Conservation (phyloP, 2,888 invertebrate species). For the Pseudeuparius sepicola region DNA sequence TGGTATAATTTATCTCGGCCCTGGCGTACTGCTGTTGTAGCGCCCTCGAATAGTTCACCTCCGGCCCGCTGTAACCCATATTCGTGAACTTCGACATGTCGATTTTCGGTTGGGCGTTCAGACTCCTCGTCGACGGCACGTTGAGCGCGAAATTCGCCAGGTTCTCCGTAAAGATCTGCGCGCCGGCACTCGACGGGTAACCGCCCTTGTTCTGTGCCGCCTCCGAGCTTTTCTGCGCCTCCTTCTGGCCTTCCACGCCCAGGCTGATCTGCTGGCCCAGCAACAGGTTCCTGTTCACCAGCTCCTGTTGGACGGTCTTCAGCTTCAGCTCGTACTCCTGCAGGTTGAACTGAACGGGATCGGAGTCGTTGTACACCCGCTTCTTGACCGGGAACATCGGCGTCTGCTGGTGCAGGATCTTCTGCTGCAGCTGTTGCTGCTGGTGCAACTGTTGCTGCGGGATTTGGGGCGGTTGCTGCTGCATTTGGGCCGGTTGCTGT, state of each 20-base stretch:
- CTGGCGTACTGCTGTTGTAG: slow-evolving; percentile 25
- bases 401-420: too few species aligned
- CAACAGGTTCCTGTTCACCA: slow-evolving; percentile 9
- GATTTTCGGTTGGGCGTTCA: slow-evolving; percentile 26
- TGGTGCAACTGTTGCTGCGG: slow-evolving; percentile 2
- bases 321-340: background rate
- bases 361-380: slow-evolving; percentile 46
- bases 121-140: background rate
- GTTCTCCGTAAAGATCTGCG: background rate
- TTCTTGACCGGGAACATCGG: slow-evolving; percentile 52
- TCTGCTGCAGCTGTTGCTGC: slow-evolving; percentile 1
- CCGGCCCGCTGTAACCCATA: slow-evolving; percentile 35
- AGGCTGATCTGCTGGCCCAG: slow-evolving; percentile 11
- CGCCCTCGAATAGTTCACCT: slow-evolving; percentile 31
- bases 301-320: background rate
- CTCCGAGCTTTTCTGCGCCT: background rate
- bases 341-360: slow-evolving; percentile 21
- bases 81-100: slow-evolving; percentile 37
- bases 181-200: background rate
- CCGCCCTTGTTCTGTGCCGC: background rate
- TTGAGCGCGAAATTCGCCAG: background rate
- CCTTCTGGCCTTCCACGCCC: slow-evolving; percentile 4
- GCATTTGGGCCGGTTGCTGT: slow-evolving; percentile 4
- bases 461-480: slow-evolving; percentile 7
- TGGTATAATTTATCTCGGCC: slow-evolving; percentile 24